Base-by-base conservation (phyloP, 2,113 vertebrate species). In the Brachypodius melanocephalos region DNA sequence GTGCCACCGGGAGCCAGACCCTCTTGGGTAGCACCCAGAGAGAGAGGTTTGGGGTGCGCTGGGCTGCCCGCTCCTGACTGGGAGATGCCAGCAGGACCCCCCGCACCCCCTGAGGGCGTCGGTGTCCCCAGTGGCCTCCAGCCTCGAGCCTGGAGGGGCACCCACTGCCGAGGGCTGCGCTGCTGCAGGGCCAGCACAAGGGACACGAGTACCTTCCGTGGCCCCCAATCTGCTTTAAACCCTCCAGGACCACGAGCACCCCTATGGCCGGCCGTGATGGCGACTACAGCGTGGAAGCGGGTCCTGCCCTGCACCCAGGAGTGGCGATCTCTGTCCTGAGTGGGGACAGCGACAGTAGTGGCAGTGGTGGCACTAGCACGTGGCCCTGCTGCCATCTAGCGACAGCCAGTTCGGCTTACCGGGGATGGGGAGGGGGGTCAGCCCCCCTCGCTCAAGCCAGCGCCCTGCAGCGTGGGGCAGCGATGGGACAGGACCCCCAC, bases 381-480 rank as follows among this genome's bases (percentile, higher is more conserved):
- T 42, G 76, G 54, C 77, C 92, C 12, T 89, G 95, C 90, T 81
- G 95, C 94, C 94, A 94, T 57, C 95, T 96, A 96, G 90, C 62
- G 95, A 88, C 93, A 62, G 19, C 14, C 19, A 55, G 45, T 12
- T 5, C 12, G 8, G 62, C 8, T 68, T 51, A 17, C 3, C 2
- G 32, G 4, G 16, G 32, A 10, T 38, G 38, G 38, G 38, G n/a
- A 4, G 9, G 6, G 13, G 17, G 32, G 11, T 34, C 17, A 82
- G 29, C 8, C 18, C 65, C 13, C 13, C 11, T n/a, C 1, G 13
- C 4, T 2, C 49, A 71, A 55, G 28, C 19, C 68, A 59, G 62
- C 12, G 17, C 55, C 34, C 34, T 14, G 46, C 36, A 26, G 43
- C 12, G 24, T 14, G 31, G 21, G 38, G 6, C 49, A 54, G 22